Evolutionary conservation across 2,888 invertebrate species (phyloP), one percentile per base, ranked within the genome.

Genomic region (Mayetiola destructor): DNA sequence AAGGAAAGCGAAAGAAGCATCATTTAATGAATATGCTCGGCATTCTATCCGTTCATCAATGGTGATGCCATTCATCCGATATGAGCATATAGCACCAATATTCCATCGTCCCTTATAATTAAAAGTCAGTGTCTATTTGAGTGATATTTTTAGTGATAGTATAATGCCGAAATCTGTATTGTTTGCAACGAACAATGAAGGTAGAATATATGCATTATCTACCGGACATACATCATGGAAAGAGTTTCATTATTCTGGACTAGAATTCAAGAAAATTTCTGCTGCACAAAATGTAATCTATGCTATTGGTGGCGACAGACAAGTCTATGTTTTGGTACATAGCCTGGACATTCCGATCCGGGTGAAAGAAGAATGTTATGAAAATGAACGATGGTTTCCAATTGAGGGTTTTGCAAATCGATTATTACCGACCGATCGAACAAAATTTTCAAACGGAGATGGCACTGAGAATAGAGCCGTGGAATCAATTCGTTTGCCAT

Each of bases 301-400:
- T 93, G 92, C 92, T 2, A 83, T 94, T 58, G 93, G 93, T 36
- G 88, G 91, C 10, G 92, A 94, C 69, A 82, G 93, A 60, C 93
- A 93, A 73, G 84, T 92, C 56, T 93, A 94, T 69, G 83, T 93
- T 2, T 91, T 89, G 67, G 90, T 94, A 6, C 88, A 90, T 67
- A 86, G 88, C 0, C 74, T 89, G 59, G 93, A 93, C 72, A 84
- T 93, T 64, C 92, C 93, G 0, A 93, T 94, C 61, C 76, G 91
- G 61, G 85, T 91, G 0, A 84, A 85, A 69, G 93, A 93, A 72
- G 89, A 90, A 69, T 82, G 90, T 0, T 94, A 85, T 69, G 93
- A 94, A 74, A 94, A 94, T 70, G 90, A 94, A 74, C 77, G 94
- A 62, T 94, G 94, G 94, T 77, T 90, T 60, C 93, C 94, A 2